Percentiles rank a stretch among this genome's conserved stretches.
Conservation (phyloP, 2,888 invertebrate genomes). For the Pollenia angustigena region DNA sequence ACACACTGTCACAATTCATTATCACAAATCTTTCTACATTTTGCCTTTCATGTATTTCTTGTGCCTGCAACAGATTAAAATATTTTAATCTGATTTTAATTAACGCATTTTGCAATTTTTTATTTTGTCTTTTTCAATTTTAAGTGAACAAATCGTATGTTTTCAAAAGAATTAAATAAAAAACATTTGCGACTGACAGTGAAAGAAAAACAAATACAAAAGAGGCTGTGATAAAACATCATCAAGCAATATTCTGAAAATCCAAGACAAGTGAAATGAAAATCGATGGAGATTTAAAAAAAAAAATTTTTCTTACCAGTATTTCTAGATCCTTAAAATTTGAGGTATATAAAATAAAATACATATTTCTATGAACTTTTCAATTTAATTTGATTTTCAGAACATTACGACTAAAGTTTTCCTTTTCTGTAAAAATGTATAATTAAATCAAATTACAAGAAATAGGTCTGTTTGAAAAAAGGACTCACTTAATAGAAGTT, state of each 20-base stretch:
- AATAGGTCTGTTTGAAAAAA: too few relatives aligned
- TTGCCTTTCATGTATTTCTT: slow-evolving; percentile 24
- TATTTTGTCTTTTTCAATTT: slow-evolving; percentile 2
- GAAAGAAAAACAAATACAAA: slow-evolving; percentile 1
- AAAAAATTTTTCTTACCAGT: too few relatives aligned
- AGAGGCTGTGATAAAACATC: background rate
- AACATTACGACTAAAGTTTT: too few relatives aligned
- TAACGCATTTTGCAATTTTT: slow-evolving; percentile 52
- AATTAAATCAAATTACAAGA: too few relatives aligned
- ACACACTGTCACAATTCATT: slow-evolving; percentile 10
- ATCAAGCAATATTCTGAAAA: background rate
- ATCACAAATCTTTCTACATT: slow-evolving; percentile 58
- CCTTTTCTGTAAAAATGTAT: too few relatives aligned
- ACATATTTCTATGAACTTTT: too few relatives aligned
- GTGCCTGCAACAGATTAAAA: slow-evolving; percentile 60
- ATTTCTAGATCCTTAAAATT: too few relatives aligned
- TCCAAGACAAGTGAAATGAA: too few relatives aligned
- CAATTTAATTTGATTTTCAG: too few relatives aligned
- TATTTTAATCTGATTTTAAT: slow-evolving; percentile 68
- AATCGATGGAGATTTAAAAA: too few relatives aligned
- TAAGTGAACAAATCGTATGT: slow-evolving; percentile 15
- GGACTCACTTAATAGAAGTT: too few relatives aligned
- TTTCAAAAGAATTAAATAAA: background rate
- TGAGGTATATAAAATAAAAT: too few relatives aligned
- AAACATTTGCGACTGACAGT: background rate